Base-by-base conservation (phyloP, 2,797 vertebrate species). In the Hydrocynus forskahlii region DNA sequence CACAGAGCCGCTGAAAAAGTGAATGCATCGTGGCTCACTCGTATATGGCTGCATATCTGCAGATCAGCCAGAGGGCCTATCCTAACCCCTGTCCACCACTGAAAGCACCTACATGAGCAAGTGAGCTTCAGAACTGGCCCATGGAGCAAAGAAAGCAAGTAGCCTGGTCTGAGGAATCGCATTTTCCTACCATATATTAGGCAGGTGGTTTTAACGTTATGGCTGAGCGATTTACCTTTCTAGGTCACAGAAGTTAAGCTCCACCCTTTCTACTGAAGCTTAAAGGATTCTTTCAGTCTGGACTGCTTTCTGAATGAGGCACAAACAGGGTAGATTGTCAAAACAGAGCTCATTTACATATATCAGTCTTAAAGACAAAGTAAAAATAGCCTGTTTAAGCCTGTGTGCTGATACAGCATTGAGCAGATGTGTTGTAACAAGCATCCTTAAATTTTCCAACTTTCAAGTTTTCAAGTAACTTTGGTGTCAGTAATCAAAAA, bases 381-480 rank as follows among this genome's bases (percentile, higher is more conserved):
- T 55, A 55, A 55, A 55, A 55, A 14, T 16, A 54, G 16, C 17
- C 52, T 55, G 52, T 19, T 17, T n/a, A 57, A 57, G 43, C 43
- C 9, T 5, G 13, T 48, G 21, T 14, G 1, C 1, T 69, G n/a
- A 1, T 68, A 9, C 68, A 43, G 45, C 9, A 7, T 17, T 25
- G 23, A 7, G 9, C 10, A 25, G 1, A 48, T 50, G 68, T 45
- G 23, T 14, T 52, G 48, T 16, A 2, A 52, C 68, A 52, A 17
- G 45, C n/a, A n/a, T 19, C 29, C 10, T 72, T 35, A 35, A 72
- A 12, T 50, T 55, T 16, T 55, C 7, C 7, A 4, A 35, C 13
- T 59, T 74, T 74, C 29, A 59, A 40, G 50, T 74, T 52, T 43
- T 43, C 52, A 21, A 23, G 52, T 16, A 40, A 57, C 54, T 59